Conservation (phyloP, 1,140 invertebrate genomes). For the Heliconius congener region DNA sequence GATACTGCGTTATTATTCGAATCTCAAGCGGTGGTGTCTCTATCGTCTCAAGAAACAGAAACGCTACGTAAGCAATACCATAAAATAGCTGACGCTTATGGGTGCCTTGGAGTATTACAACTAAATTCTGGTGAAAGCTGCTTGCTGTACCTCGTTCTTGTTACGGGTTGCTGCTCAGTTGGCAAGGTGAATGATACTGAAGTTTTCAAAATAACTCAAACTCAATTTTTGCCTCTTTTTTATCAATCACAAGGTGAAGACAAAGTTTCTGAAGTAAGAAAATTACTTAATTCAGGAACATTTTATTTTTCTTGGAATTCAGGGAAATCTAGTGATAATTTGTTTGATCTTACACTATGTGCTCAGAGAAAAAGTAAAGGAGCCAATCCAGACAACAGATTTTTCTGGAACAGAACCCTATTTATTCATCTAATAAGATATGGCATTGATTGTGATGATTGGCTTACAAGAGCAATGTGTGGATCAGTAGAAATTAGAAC, state of each 20-base stretch:
- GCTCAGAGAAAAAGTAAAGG: conserved; percentile 92
- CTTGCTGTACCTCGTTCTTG: conserved; percentile 92
- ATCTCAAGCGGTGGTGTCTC: conserved; percentile 92
- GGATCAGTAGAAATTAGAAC: conserved; percentile 97
- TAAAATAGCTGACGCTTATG: conserved; percentile 95
- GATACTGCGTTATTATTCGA: conserved; percentile 94
- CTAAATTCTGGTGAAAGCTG: conserved; percentile 92
- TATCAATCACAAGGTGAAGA: conserved; percentile 87
- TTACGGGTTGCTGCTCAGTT: conserved; percentile 97
- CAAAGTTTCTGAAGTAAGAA: conserved; percentile 90
- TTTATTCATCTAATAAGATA: conserved; percentile 95
- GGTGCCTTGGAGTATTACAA: conserved; percentile 94
- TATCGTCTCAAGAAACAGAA: conserved; percentile 92
- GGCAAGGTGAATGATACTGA: conserved; percentile 96
- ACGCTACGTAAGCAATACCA: conserved; percentile 93
- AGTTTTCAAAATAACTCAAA: conserved; percentile 96
- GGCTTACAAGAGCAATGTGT: conserved; percentile 97
- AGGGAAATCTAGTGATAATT: conserved; percentile 68
- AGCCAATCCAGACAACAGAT: conserved; percentile 92
- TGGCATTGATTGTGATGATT: conserved; percentile 92
- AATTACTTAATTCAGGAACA: conserved; percentile 96
- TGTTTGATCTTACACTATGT: conserved; percentile 95
- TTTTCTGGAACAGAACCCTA: conserved; percentile 98
- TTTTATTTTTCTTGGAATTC: conserved; percentile 95
- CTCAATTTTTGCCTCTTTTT: conserved; percentile 92